Base-by-base conservation (phyloP, 2,888 invertebrate genomes). In the Brassicogethes aeneus region DNA sequence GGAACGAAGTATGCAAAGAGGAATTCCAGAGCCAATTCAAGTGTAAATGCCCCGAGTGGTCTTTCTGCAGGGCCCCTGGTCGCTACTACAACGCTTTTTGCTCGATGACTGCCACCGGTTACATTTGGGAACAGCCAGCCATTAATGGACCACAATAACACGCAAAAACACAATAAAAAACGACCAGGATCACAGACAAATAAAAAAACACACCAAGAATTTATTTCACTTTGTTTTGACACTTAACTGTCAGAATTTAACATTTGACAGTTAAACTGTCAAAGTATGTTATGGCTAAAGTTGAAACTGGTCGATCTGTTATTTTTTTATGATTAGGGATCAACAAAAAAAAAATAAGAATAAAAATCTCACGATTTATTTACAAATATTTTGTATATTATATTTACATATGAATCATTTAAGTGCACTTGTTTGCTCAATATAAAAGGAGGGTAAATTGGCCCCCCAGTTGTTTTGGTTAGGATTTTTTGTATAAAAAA, bases 1-100 rank as follows among this genome's bases (percentile, higher is more conserved):
- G 89, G 86, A 91, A 90, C 66, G 91, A 92, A 72, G 81, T 89
- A 13, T 92, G 91, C 71, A 91, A 92, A 62, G 89, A 90, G 63
- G 91, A 91, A 67, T 91, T 91, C 61, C 88, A 89, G 68, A 82
- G 77, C 51, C 74, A 85, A 53, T 91, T 91, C 66, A 77, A 87
- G 44, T 92, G 91, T 70, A 84, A 85, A 60, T 92, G 91, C 58
- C 91, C 91, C 1, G 78, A 83, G 46, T 90, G 85, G 83, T 89
- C 88, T 0, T 91, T 81, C 64, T 92, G 91, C 69, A 75, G 89
- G 64, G 88, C 81, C 52, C 90, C 90, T 2, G 91, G 91, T 16
- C 76, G 84, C 45, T 92, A 91, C 66, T 91, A 91, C 70, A 89
- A 91, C 61, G 91, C 91, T 3, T 84, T 84, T 55, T 92, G 91